Evolutionary conservation across 2,888 invertebrate species (phyloP).

Genomic region (Pterostichus madidus): DNA sequence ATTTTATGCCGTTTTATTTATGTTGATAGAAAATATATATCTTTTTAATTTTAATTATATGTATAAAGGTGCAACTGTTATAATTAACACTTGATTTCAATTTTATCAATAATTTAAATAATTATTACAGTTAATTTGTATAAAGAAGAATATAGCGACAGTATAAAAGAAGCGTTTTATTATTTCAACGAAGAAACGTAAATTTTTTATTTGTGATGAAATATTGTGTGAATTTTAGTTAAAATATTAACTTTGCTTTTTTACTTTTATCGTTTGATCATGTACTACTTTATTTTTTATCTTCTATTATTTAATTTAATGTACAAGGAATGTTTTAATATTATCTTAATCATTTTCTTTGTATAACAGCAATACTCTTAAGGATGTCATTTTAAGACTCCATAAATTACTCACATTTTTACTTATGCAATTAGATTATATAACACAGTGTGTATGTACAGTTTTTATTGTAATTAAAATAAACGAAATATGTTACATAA

Average conservation of each 20-base stretch:
- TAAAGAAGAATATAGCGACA: slow-evolving; percentile 47
- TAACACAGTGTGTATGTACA: slow-evolving; percentile 66
- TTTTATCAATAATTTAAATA: slow-evolving; percentile 49
- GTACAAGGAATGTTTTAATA: slow-evolving; percentile 65
- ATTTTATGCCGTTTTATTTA: slow-evolving; percentile 64
- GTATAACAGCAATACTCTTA: slow-evolving; percentile 64
- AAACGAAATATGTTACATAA: slow-evolving; percentile 64
- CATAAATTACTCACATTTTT: slow-evolving; percentile 65
- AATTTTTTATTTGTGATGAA: slow-evolving; percentile 52
- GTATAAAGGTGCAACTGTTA: slow-evolving; percentile 67
- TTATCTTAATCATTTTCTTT: slow-evolving; percentile 63
- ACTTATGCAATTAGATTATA: slow-evolving; percentile 63
- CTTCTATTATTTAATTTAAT: slow-evolving; percentile 59
- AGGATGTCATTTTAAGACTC: slow-evolving; percentile 40
- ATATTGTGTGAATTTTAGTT: slow-evolving; percentile 47
- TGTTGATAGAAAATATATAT: slow-evolving; percentile 59
- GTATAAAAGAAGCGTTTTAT: slow-evolving; percentile 30
- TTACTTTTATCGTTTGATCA: slow-evolving; percentile 62
- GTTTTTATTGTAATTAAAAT: slow-evolving; percentile 67
- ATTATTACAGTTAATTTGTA: slow-evolving; percentile 51
- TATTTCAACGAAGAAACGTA: slow-evolving; percentile 54
- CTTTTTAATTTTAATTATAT: slow-evolving; percentile 62
- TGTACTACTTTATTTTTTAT: slow-evolving; percentile 58
- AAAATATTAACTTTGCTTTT: slow-evolving; percentile 61
- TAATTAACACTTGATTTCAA: slow-evolving; percentile 53